Evolutionary conservation across 2,797 vertebrate genomes (phyloP), one percentile per base, ranked within the genome.

Genomic region (Cynodonichthys magdalenae): DNA sequence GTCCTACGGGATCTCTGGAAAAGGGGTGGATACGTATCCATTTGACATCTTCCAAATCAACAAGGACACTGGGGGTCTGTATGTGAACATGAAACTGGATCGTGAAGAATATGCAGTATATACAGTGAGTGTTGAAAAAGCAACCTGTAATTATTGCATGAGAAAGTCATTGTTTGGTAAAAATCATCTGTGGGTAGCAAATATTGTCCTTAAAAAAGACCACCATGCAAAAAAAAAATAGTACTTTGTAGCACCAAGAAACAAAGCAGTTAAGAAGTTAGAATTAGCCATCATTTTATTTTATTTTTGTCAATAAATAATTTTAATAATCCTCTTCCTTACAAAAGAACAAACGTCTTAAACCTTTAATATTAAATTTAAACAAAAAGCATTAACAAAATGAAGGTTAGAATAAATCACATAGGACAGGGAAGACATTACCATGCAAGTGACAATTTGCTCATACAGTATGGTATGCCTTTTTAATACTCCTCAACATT

Each of bases 1-100:
- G 10, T 81, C 31, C 76, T 93, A 93, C 71, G 79, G 19, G 2
- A 14, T 88, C 46, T 64, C 15, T 3, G 92, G 92, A 52, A 66
- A 66, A 1, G 92, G 92, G 10, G 49, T 55, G 12, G 0, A 68
- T 1, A 0, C 19, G 47, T 0, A 14, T 1, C 91, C 91, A 1
- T 0, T 20, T 0, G 31, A 6, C 0, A 0, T 92, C 42, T 89
- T 93, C 57, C 12, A 0, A 1, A 29, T 93, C 0, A 0, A 83
- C 1, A 0, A 0, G 0, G 0, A 20, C 0, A 42, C 17, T 1
- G 90, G 85, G 9, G 56, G 64, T 41, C 36, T 93, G 56, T 18
- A 0, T 0, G 42, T 91, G 27, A 42, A 68, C 53, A 3, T 0
- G 6, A 0, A 70, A 0, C 6, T 93, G 0, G 91, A 93, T 59